A percentile compares a stretch with the other conserved stretches of the same genome.
Conservation (phyloP, 2,888 invertebrate species). For the Phymatocera aterrima region DNA sequence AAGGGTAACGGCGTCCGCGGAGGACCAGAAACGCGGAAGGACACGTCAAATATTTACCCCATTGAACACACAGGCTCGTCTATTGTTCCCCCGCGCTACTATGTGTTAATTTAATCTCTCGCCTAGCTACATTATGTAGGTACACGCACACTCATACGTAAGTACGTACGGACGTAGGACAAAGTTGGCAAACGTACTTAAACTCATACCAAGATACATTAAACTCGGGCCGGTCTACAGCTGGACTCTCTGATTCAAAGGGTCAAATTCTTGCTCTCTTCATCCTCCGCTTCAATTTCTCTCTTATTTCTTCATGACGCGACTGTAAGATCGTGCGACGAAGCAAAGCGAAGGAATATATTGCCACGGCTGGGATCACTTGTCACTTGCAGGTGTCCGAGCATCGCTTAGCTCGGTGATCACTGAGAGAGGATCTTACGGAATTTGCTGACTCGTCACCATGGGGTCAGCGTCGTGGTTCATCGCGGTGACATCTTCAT, state of each 20-base stretch:
- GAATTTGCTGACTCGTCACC: conserved; percentile 67
- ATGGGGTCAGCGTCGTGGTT: conserved; percentile 58
- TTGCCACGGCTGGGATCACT: conserved; percentile 30
- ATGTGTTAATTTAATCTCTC: conserved; percentile 74
- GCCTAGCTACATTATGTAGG: conserved; percentile 5
- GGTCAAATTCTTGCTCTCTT: conserved; percentile 7
- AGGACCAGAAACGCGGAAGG: conserved; percentile 41
- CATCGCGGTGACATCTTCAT: conserved; percentile 66
- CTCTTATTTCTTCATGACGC: neutral
- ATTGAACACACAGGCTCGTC: conserved; percentile 63
- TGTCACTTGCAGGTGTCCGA: conserved; percentile 41
- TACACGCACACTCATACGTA: neutral
- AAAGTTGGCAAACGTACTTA: conserved; percentile 14
- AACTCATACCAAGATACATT: neutral
- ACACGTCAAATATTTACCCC: conserved; percentile 72
- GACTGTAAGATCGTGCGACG: neutral
- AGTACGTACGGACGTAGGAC: conserved; percentile 1
- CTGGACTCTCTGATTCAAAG: neutral
- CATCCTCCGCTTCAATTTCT: neutral
- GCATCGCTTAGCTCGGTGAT: neutral
- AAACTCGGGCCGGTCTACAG: neutral
- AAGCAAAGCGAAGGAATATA: conserved; percentile 1
- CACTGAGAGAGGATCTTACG: conserved; percentile 48
- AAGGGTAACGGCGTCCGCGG: conserved; percentile 48
- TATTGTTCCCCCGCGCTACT: conserved; percentile 72